Evolutionary conservation across 2,888 invertebrate genomes (phyloP), one percentile per base, ranked within the genome.

Genomic region (Coronaproctus castanopsis): DNA sequence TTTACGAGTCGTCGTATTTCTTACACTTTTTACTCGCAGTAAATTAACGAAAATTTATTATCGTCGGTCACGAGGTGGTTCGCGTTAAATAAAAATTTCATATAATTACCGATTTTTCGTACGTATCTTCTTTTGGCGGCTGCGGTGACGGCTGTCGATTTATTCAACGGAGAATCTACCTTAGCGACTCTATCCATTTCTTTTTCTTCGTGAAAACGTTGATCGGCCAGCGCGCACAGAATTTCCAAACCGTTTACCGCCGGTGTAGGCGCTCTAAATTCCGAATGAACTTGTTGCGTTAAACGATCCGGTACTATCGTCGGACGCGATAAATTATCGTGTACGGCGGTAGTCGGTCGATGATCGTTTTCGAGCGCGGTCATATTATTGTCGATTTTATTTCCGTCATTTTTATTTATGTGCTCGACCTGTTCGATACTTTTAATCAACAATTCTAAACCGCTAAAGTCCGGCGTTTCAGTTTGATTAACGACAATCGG

Each of bases 151-250:
- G 36, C 36, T 19, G 1, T 23, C 36, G 24, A 5, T 24, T 55
- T 48, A 21, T 24, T 20, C 22, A 24, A 51, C 50, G 24, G 52
- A 1, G n/a, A 21, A 1, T 23, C 24, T 57, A 21, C 10, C 5
- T 54, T 61, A 56, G 2, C 56, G 56, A n/a, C 54, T 49, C 49
- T 36, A 19, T 24, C 54, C 14, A 56, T 59, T 10, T 57, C 61
- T 3, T 49, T 58, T 52, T 64, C 83, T 67, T 87, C 86, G 74
- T 82, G 79, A 63, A 87, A 83, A 64, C 87, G 77, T 68, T 88
- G 87, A 68, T 88, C 88, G 0, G 88, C 90, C 61, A 89, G 73
- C 8, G 87, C 87, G 70, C 89, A 89, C 23, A 90, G 71, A 36
- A 90, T 71, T 58, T 85, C 84, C 19, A 90, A 72, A 0, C 72